Evolutionary conservation across 2,113 vertebrate species (phyloP), one percentile per base, ranked within the genome.

Genomic region (Sterrhoptilus dennistouni): DNA sequence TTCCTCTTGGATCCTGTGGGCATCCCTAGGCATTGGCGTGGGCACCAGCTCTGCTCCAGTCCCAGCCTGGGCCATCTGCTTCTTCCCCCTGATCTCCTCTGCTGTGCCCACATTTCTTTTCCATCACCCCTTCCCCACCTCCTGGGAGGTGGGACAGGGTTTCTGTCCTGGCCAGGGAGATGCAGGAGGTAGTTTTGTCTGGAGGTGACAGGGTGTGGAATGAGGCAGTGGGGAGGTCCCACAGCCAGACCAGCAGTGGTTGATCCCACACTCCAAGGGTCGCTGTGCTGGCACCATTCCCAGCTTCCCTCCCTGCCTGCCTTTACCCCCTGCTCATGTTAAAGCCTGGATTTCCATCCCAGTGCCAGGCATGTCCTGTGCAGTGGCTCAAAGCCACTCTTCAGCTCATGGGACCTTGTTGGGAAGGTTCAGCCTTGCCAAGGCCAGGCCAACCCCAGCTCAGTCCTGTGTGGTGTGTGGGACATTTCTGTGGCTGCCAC

Each of bases 201-300:
- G 38, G 14, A 77, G 50, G 33, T 56, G 66, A 13, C 0, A 5
- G 45, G 12, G 4, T 33, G 4, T 60, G 44, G 66, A 14, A 17
- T 83, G 40, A 14, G 50, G 33, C 29, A 4, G 5, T 1, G 0
- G 60, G 42, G 45, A 57, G 27, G 31, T 60, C 29, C 15, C 44
- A n/a, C 0, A 1, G 53, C 27, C 50, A 28, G 45, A 57, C 1
- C 11, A 54, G 21, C 0, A 0, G 27, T 56, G 65, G 23, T 33
- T 76, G 53, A 61, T 31, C 35, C 49, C 25, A 9, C 15, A 16
- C 4, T 22, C 27, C 0, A 2, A 61, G 20, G n/a, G 28, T 81
- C 5, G 0, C 50, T 35, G 35, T 2, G 3, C 49, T 60, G 54
- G 69, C 45, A 27, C 31, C 0, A 1, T 28, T 45, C 33, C 35